Percentiles rank a stretch among this genome's conserved stretches.
These are phyloP conservation scores for Aotus griseimembra DNA, from an alignment of 2,797 vertebrate genomes.

Conservation along the genomic window DNA sequence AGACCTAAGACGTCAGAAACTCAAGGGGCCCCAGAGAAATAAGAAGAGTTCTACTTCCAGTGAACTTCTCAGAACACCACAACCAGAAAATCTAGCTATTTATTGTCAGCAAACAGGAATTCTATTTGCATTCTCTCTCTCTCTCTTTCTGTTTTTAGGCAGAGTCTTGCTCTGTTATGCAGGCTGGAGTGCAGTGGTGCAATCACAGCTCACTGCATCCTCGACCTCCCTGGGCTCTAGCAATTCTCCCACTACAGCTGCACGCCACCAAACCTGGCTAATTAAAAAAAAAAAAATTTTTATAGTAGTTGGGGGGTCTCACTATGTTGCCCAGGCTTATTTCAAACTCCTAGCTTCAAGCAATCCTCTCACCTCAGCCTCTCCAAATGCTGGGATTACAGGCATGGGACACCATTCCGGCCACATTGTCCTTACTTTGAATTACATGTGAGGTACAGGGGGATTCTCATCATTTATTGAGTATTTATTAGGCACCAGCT, in stretches of 20 bases:
- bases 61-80: background rate
- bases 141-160: too few species aligned
- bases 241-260: background rate
- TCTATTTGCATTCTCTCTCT: background rate
- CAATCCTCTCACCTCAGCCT: background rate
- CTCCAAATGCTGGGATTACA: background rate
- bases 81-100: background rate
- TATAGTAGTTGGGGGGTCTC: background rate
- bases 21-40: background rate
- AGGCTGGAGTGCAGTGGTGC: background rate
- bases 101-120: background rate
- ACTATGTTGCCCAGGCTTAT: background rate
- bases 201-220: background rate
- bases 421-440: background rate
- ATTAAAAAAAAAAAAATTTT: background rate
- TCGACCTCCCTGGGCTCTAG: background rate
- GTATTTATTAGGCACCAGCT: background rate
- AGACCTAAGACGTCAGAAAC: background rate
- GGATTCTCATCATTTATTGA: background rate
- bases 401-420: background rate
- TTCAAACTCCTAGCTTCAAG: background rate
- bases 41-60: background rate
- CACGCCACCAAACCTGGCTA: background rate
- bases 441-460: too few species aligned
- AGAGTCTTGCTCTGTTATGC: background rate